Evolutionary conservation across 2,888 invertebrate genomes (phyloP).

Genomic region (Psylliodes chrysocephalus): DNA sequence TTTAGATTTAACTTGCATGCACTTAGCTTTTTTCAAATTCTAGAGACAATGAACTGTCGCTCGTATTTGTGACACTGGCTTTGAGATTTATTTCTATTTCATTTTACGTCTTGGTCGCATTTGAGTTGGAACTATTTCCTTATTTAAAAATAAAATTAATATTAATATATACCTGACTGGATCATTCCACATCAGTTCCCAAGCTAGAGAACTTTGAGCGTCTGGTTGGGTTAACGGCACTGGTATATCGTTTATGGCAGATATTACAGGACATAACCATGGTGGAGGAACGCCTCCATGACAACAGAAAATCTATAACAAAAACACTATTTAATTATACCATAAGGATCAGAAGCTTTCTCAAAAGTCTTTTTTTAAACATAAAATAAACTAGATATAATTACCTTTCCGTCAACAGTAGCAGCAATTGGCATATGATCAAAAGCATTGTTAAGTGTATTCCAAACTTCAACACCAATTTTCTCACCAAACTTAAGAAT

Average conservation of each 20-base stretch:
- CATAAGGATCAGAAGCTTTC: too few species aligned
- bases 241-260: constrained; percentile 74
- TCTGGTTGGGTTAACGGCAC: constrained; percentile 74
- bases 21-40: too few species aligned
- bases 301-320: constrained; percentile 75
- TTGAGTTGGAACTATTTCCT: too few species aligned
- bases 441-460: constrained; percentile 75
- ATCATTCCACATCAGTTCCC: constrained; percentile 86
- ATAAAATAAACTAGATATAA: not conserved
- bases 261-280: constrained; percentile 71
- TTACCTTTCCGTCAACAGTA: constrained; percentile 75
- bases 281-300: constrained; percentile 83
- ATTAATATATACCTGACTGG: constrained; percentile 68
- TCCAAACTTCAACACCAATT: constrained; percentile 74
- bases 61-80: too few species aligned
- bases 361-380: too few species aligned
- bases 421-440: constrained; percentile 80
- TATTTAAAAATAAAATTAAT: not conserved
- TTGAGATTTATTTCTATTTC: too few species aligned
- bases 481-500: constrained; percentile 73
- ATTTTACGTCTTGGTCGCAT: too few species aligned
- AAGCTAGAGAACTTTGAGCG: constrained; percentile 76
- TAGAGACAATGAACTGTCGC: too few species aligned
- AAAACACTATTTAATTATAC: not conserved
- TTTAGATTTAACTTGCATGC: too few species aligned